phyloP scores from a whole-genome alignment of 2,113 vertebrate genomes.

The Gobius niger region DNA sequence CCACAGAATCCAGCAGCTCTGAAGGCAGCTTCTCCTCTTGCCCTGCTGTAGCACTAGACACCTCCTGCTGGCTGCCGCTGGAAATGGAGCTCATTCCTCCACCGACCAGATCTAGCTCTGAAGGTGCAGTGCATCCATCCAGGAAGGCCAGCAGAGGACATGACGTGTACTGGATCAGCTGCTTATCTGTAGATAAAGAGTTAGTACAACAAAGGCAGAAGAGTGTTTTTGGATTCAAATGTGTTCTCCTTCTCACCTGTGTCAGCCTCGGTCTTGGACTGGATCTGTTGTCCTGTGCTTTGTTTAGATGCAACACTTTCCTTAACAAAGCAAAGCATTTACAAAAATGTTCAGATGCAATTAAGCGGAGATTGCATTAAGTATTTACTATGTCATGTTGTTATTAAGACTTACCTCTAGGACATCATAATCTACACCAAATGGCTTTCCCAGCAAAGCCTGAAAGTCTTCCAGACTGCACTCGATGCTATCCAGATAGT shows the following conservation, averaged over 20 bases:
- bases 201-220: background rate
- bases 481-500: constrained; percentile 98
- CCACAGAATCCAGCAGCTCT: constrained; percentile 81
- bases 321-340: constrained; percentile 28
- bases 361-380: background rate
- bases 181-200: constrained; percentile 79
- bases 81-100: constrained; percentile 1
- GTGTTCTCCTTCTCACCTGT: constrained; percentile 33
- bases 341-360: background rate
- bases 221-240: background rate
- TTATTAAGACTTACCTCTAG: constrained; percentile 35
- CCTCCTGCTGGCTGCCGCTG: constrained; percentile 1
- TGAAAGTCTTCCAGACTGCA: constrained; percentile 98
- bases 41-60: background rate
- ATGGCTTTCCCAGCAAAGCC: constrained; percentile 93
- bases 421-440: constrained; percentile 86
- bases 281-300: constrained; percentile 3
- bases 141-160: constrained; percentile 91
- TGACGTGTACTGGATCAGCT: constrained; percentile 91
- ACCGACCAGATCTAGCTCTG: constrained; percentile 41
- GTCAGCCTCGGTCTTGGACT: constrained; percentile 21
- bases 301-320: constrained; percentile 51
- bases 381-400: background rate
- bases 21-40: constrained; percentile 65
- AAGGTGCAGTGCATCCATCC: constrained; percentile 77